These are phyloP conservation scores for Tretioscincus oriximinensis DNA, from an alignment of 2,113 vertebrate genomes.

Conservation along the genomic window DNA sequence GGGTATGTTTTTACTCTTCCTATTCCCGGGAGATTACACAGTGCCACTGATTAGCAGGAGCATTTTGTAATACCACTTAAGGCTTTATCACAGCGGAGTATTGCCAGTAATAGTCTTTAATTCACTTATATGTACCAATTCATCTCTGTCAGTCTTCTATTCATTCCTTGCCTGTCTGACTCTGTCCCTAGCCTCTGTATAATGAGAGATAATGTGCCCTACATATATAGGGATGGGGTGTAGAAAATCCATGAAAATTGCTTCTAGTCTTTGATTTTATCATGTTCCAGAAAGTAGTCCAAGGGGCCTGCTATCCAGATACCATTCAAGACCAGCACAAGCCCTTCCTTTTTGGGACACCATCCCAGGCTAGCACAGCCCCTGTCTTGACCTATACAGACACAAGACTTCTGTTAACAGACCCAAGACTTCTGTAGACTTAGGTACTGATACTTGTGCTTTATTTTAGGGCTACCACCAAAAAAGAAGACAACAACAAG, in stretches of 20 bases:
- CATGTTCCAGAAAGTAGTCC: too few species aligned
- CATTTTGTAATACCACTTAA: constrained; percentile 74
- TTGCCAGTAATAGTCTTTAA: constrained; percentile 77
- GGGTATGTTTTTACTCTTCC: constrained; percentile 48
- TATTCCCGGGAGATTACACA: constrained; percentile 56
- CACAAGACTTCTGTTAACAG: not conserved
- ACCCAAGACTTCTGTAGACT: constrained; percentile 54
- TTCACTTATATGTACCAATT: constrained; percentile 75
- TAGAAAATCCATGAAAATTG: constrained; percentile 59
- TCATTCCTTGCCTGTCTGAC: constrained; percentile 72
- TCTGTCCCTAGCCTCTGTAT: constrained; percentile 54
- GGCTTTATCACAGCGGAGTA: constrained; percentile 65
- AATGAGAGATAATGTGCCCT: constrained; percentile 57
- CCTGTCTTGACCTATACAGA: too few species aligned
- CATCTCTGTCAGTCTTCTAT: constrained; percentile 72
- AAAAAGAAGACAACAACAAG: too few species aligned
- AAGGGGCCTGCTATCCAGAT: too few species aligned
- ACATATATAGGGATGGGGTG: constrained; percentile 57
- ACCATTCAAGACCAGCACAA: too few species aligned
- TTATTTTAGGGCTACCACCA: constrained; percentile 23
- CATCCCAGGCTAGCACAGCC: too few species aligned
- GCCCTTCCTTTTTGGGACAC: too few species aligned
- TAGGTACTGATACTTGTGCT: constrained; percentile 59
- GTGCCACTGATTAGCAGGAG: constrained; percentile 63
- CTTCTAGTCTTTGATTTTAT: constrained; percentile 50